Conservation (phyloP, 30 jellyfish, hydroid and myxozoan species). For the Aurelia sp. region DNA sequence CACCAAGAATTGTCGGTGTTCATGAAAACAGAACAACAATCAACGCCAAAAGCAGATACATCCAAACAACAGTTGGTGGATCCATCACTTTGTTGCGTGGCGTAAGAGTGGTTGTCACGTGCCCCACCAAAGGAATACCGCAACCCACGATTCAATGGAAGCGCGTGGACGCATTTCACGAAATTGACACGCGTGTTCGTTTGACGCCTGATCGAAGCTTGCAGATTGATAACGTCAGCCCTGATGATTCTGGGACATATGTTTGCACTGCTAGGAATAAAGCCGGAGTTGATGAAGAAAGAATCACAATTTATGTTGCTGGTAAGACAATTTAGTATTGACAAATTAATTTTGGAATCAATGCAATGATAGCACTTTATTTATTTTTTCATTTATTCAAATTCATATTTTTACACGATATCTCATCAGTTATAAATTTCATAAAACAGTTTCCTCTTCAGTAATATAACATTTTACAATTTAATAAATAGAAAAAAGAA, state of each 20-base stretch:
- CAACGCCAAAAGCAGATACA: slow-evolving; percentile 9
- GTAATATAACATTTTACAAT: too few relatives aligned
- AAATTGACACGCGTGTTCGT: slow-evolving; percentile 74
- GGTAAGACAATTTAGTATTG: slow-evolving; percentile 12
- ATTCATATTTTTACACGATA: too few relatives aligned
- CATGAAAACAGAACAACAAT: slow-evolving; percentile 37
- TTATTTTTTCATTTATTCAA: too few relatives aligned
- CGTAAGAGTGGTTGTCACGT: slow-evolving; percentile 37
- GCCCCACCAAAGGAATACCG: slow-evolving; percentile 73
- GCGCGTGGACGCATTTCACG: slow-evolving; percentile 46
- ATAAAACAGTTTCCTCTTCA: too few relatives aligned
- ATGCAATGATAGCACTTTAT: too few relatives aligned
- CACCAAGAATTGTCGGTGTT: slow-evolving; percentile 46
- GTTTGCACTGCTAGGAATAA: slow-evolving; percentile 59
- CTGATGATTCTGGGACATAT: slow-evolving; percentile 65
- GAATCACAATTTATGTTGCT: slow-evolving; percentile 36
- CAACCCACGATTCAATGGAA: slow-evolving; percentile 62
- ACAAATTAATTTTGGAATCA: too few relatives aligned
- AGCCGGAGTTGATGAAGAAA: slow-evolving; percentile 49
- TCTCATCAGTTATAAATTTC: too few relatives aligned
- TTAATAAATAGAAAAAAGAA: too few relatives aligned
- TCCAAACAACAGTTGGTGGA: slow-evolving; percentile 66
- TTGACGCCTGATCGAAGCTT: slow-evolving; percentile 51
- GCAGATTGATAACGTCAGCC: slow-evolving; percentile 19
- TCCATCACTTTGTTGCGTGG: slow-evolving; percentile 59